Conservation (phyloP, 2,797 vertebrate genomes). For the Leuciscus waleckii region DNA sequence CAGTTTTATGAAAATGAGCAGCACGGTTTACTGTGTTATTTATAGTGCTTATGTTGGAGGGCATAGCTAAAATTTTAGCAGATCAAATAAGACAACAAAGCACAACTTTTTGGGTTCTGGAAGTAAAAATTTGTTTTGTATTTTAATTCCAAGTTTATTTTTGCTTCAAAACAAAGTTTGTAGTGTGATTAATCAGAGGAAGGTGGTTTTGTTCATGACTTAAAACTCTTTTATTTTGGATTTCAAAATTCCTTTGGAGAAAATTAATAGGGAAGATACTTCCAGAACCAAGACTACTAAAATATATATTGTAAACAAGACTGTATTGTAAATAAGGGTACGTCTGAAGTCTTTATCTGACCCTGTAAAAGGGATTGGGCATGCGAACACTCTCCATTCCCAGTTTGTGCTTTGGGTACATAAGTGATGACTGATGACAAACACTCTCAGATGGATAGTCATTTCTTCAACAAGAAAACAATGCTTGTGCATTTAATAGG, state of each 20-base stretch:
- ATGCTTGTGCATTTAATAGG: neutral
- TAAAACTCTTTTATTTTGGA: neutral
- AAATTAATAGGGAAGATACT: neutral
- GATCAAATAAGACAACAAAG: neutral
- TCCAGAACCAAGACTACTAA: neutral
- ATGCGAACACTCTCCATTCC: neutral
- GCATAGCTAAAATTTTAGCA: neutral
- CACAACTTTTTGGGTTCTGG: neutral
- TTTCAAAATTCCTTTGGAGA: neutral
- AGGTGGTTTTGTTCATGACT: neutral
- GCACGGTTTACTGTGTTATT: neutral
- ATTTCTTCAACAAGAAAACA: slow-evolving; percentile 13
- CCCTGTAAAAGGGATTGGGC: neutral
- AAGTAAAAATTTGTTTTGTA: neutral
- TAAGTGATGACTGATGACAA: neutral
- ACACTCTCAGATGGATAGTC: neutral
- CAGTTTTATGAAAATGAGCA: slow-evolving; percentile 1
- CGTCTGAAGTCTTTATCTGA: neutral
- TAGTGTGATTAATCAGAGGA: neutral
- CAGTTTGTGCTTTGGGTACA: slow-evolving; percentile 4
- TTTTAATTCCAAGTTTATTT: neutral
- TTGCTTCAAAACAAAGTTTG: neutral
- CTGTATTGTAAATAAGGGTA: neutral
- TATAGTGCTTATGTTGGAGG: slow-evolving; percentile 17
- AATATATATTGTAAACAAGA: neutral